These are phyloP conservation scores for Idris sp. DNA, from an alignment of 1,140 invertebrate species.

Conservation along the genomic window DNA sequence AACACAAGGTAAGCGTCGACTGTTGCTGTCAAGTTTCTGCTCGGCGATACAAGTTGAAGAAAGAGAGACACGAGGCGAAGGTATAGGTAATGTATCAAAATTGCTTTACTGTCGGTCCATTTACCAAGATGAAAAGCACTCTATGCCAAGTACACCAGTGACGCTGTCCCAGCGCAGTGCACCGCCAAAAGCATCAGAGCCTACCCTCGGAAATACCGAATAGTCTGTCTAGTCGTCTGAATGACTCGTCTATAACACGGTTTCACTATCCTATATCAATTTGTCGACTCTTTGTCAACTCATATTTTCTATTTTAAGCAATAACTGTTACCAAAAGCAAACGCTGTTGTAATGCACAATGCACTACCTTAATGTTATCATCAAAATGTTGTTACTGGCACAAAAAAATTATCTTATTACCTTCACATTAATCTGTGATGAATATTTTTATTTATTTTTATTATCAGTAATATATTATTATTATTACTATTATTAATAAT, in stretches of 20 bases:
- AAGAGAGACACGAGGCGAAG: constrained; percentile 50
- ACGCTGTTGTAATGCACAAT: no score
- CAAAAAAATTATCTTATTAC: no score
- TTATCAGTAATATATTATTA: no score
- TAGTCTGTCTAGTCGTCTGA: constrained; percentile 64
- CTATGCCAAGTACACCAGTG: constrained; percentile 76
- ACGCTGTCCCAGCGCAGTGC: constrained; percentile 62
- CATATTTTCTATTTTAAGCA: constrained; percentile 51
- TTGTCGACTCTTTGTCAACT: constrained; percentile 61
- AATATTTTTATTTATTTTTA: no score
- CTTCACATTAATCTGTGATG: no score
- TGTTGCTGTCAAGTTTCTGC: constrained; percentile 36
- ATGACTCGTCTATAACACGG: constrained; percentile 64
- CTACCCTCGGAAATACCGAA: constrained; percentile 66
- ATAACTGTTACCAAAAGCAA: constrained; percentile 59
- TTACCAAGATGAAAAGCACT: constrained; percentile 78
- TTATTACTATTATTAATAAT: no score
- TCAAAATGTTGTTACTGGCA: no score
- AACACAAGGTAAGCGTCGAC: constrained; percentile 32
- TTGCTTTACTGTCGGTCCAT: constrained; percentile 77
- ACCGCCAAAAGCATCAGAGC: constrained; percentile 65
- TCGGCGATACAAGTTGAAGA: constrained; percentile 56
- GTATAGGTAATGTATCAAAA: constrained; percentile 77
- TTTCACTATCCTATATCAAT: constrained; percentile 71
- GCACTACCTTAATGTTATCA: no score